Conservation (phyloP, 1,140 invertebrate genomes). For the fruit fly (Drosophila melanogaster) region Release_6_plus_ISO1_MT NT_033777.3:31458501-31459000, state of each 20-base stretch:
- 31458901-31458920: slow-evolving; percentile 90
- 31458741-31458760: slow-evolving; percentile 93
- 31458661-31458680: slow-evolving; percentile 95
- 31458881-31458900: slow-evolving; percentile 95
- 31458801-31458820: slow-evolving; percentile 97
- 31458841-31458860: neutral
- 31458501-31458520: too few species aligned
- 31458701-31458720: slow-evolving; percentile 90
- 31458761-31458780: slow-evolving; percentile 99
- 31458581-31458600: slow-evolving; percentile 78
- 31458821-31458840: slow-evolving; percentile 85
- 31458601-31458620: slow-evolving; percentile 89
- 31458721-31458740: slow-evolving; percentile 93
- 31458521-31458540: neutral
- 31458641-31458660: slow-evolving; percentile 88
- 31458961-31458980: slow-evolving; percentile 95
- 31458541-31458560: slow-evolving; percentile 2
- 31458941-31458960: slow-evolving; percentile 98
- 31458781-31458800: slow-evolving; percentile 95
- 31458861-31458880: slow-evolving; percentile 86
- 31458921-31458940: slow-evolving; percentile 96
- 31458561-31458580: neutral
- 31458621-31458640: slow-evolving; percentile 89
- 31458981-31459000: slow-evolving; percentile 92
- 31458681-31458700: slow-evolving; percentile 94